Evolutionary conservation across 1,140 invertebrate genomes (phyloP).

Genomic region (Drosophila elegans): DNA sequence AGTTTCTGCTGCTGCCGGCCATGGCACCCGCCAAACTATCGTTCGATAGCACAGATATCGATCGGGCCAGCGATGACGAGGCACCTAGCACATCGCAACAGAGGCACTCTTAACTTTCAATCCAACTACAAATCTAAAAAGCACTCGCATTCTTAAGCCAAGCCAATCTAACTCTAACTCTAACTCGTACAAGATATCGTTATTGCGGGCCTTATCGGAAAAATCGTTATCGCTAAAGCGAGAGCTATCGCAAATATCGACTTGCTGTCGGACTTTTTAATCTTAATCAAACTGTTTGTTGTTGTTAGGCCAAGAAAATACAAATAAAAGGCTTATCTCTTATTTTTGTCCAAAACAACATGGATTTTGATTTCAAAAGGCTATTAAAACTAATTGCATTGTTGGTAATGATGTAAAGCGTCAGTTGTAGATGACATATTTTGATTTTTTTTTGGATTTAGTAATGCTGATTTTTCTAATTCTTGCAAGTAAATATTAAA

Average conservation of each 20-base stretch:
- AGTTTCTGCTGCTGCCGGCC: constrained; percentile 72
- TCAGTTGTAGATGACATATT: too few species aligned
- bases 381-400: neutral
- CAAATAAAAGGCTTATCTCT: constrained; percentile 51
- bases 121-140: constrained; percentile 2
- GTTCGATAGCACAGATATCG: constrained; percentile 35
- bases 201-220: constrained; percentile 6
- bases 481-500: too few species aligned
- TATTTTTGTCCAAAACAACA: constrained; percentile 49
- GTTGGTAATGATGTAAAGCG: too few species aligned
- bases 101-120: constrained; percentile 13
- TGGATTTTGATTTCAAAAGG: constrained; percentile 1
- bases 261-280: constrained; percentile 12
- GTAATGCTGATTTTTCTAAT: too few species aligned
- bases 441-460: too few species aligned
- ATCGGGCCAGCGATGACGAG: constrained; percentile 22
- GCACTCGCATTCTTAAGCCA: constrained; percentile 10
- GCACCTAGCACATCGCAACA: neutral
- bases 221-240: constrained; percentile 5
- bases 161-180: neutral
- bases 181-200: constrained; percentile 4
- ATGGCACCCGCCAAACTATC: constrained; percentile 38
- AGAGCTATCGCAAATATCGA: constrained; percentile 1
- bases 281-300: constrained; percentile 58
- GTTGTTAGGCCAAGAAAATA: constrained; percentile 51